Evolutionary conservation across 2,888 invertebrate species (phyloP).

Genomic region (Apodemia duryi): DNA sequence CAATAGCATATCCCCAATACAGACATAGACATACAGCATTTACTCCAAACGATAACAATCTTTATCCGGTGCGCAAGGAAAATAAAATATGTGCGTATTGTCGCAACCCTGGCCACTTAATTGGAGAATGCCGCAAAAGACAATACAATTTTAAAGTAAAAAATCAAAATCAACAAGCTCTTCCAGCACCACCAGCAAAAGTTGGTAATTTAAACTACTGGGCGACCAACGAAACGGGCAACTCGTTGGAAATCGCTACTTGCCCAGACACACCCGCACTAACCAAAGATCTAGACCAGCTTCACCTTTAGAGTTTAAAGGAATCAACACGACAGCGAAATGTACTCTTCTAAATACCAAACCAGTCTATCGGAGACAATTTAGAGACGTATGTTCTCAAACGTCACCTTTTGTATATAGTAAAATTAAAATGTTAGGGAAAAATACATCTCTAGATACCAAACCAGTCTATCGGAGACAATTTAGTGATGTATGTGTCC

Average conservation of each 20-base stretch:
- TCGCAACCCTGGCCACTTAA: conserved; percentile 23
- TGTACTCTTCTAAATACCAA: not conserved
- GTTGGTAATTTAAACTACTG: conserved; percentile 28
- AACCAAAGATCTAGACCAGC: not conserved
- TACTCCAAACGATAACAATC: not conserved
- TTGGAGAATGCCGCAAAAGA: conserved; percentile 25
- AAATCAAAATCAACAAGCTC: not conserved
- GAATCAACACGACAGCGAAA: not conserved
- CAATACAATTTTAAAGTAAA: too few relatives aligned
- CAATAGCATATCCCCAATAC: not conserved
- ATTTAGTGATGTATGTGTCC: conserved; percentile 2
- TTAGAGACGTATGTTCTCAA: not conserved
- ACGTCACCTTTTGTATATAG: not conserved
- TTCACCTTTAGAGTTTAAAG: not conserved
- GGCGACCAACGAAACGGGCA: conserved; percentile 26
- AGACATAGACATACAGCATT: not conserved
- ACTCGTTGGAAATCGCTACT: conserved; percentile 27
- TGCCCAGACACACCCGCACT: not conserved
- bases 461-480: conserved; percentile 25
- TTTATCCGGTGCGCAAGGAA: not conserved
- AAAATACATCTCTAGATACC: not conserved
- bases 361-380: conserved; percentile 25
- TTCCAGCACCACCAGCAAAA: conserved; percentile 8
- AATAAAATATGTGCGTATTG: conserved; percentile 24
- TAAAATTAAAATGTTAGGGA: not conserved